phyloP scores from a whole-genome alignment of 2,113 vertebrate genomes.

The Ciconia stormi region DNA sequence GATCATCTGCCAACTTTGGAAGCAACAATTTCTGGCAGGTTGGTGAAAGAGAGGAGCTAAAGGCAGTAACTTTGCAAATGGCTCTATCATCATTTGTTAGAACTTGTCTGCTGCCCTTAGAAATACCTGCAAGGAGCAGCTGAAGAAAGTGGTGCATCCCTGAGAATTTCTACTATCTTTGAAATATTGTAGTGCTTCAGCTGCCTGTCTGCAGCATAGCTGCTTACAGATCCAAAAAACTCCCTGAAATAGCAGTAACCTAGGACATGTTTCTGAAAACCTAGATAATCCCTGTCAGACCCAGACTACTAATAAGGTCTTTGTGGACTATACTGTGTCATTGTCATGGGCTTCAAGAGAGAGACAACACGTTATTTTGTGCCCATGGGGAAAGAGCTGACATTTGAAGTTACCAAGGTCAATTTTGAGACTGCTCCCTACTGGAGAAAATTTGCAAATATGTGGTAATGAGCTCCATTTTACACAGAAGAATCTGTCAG shows the following conservation, averaged over 20 bases:
- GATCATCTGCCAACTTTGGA: neutral
- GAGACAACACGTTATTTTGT: neutral
- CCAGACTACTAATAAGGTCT: neutral
- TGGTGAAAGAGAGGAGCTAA: neutral
- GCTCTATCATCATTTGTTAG: neutral
- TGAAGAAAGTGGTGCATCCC: neutral
- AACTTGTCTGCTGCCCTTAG: neutral
- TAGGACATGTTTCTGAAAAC: conserved; percentile 7
- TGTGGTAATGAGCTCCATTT: neutral
- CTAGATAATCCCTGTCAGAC: neutral
- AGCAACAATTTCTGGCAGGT: neutral
- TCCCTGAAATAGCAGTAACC: neutral
- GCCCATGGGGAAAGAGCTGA: neutral
- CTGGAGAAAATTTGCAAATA: conserved; percentile 11
- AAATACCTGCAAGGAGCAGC: neutral
- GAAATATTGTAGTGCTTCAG: neutral
- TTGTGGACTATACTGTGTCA: neutral
- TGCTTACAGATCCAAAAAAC: neutral
- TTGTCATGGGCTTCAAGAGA: neutral
- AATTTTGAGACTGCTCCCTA: neutral
- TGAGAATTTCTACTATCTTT: neutral
- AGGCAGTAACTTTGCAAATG: neutral
- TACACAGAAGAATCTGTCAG: neutral
- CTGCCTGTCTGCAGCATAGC: neutral
- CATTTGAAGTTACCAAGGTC: neutral